Base-by-base conservation (phyloP, 2,113 vertebrate species). In the Scatophagus argus region DNA sequence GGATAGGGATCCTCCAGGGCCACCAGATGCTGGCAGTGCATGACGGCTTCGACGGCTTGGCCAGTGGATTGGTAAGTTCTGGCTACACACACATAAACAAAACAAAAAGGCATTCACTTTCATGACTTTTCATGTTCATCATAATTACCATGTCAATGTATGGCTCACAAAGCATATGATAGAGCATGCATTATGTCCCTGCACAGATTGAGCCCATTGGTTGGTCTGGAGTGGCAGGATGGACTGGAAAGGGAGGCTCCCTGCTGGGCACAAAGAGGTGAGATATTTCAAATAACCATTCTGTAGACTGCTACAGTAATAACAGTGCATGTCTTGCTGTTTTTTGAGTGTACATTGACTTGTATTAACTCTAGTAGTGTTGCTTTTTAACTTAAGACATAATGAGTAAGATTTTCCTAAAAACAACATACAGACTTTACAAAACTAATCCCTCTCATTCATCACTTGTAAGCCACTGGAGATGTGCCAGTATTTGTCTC, bases 241-340 rank as follows among this genome's bases (percentile, higher is more conserved):
- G 97, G 97, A 97, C 95, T 0, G 97, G 96, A 69, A 96, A 96
- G 78, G 97, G 97, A 0, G 97, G 97, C n/a, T 97, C 97, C 41
- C 89, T 89, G 14, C 93, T 98, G 65, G 97, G 97, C 21, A 98
- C 97, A 2, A 98, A 97, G 83, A 96, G 97, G 97, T 97, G 84
- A 93, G 17, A 3, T 32, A 39, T 59, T 41, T 47, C 9, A 47
- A 36, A 4, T 55, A 32, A 52, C 10, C 3, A 4, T 19, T 54
- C 38, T 56, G 23, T 21, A 32, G 27, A 21, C 7, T 39, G 17
- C 1, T 70, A 14, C 38, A 51, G n/a, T n/a, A n/a, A n/a, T n/a
- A n/a, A n/a, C n/a, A n/a, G 2, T n/a, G 19, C 0, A 27, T 68
- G 29, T 27, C 72, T 47, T n/a, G 47, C 1, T 55, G 11, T 46